Base-by-base conservation (phyloP, 2,113 vertebrate genomes). In the Panurus biarmicus region DNA sequence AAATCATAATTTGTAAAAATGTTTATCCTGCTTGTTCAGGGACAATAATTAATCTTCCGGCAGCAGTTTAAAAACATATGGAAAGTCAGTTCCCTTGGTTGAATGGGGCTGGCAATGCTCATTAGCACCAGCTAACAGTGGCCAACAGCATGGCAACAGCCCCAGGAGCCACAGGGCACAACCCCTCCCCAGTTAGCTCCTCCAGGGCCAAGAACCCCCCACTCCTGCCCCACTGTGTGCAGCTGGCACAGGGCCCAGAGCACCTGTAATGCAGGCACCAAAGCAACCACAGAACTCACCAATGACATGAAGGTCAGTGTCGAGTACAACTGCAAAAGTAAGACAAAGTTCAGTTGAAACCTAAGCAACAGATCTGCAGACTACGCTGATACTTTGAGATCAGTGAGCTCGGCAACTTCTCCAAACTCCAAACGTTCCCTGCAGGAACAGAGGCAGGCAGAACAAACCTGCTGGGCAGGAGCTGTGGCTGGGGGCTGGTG, bases 201-300 rank as follows among this genome's bases (percentile, higher is more conserved):
- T 47, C 23, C 3, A 1, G 28, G 38, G 22, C 33, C 38, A 47
- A 61, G 24, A 77, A 26, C 10, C 25, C 21, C 9, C n/a, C 36
- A 5, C 7, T 71, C 24, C 76, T 16, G 24, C 40, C 76, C 21
- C 54, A 4, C 7, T 1, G 18, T 5, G 1, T 3, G 14, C 5
- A 22, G 44, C 80, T 42, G 66, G 28, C 5, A 19, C 22, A 24
- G 64, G 28, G 45, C 50, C 33, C 6, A 19, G 62, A 54, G 15
- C 10, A 2, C 12, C 58, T 4, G 7, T 6, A 7, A 16, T 4
- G 5, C 40, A 4, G 28, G 31, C 54, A 5, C 7, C 5, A 25
- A 18, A 42, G 23, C 56, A 45, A 11, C 5, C 57, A 10, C 50
- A 19, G 47, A 64, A 96, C 97, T 98, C 91, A 98, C 97, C 98